Percentiles rank a stretch among this genome's conserved stretches.
These are phyloP conservation scores for Arctia plantaginis DNA, from an alignment of 2,888 invertebrate genomes.

Conservation along the genomic window DNA sequence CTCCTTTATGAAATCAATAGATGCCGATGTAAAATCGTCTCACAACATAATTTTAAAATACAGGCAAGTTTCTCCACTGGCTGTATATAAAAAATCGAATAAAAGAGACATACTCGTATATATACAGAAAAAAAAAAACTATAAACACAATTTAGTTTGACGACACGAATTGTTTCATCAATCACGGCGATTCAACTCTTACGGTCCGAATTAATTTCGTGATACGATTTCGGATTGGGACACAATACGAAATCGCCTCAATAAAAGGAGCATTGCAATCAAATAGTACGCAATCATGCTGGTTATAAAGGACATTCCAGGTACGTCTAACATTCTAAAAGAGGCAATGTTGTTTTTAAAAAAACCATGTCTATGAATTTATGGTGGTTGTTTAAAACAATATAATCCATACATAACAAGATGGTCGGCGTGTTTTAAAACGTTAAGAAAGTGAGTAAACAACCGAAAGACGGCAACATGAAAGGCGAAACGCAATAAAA, in stretches of 20 bases:
- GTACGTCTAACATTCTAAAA: not conserved
- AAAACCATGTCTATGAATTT: conserved; percentile 36
- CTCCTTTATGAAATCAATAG: no score
- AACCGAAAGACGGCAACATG: conserved; percentile 68
- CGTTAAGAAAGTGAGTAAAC: conserved; percentile 70
- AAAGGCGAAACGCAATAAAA: conserved; percentile 71
- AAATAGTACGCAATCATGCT: not conserved
- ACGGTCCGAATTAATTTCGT: not conserved
- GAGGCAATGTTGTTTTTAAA: conserved; percentile 9
- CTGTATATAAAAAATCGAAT: no score
- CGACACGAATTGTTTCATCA: not conserved
- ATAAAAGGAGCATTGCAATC: not conserved
- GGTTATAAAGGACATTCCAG: not conserved
- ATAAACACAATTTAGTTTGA: not conserved
- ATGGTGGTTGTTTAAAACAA: conserved; percentile 34
- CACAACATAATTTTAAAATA: no score
- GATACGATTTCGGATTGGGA: not conserved
- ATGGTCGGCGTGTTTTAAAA: conserved; percentile 41
- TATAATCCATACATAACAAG: conserved; percentile 46
- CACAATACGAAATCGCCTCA: not conserved
- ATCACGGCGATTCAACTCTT: not conserved
- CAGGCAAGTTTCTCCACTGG: no score
- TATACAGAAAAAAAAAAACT: not conserved
- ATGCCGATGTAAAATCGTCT: no score
- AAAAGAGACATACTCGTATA: no score